Percentiles rank a stretch among this genome's conserved stretches.
phyloP scores from a whole-genome alignment of 2,888 invertebrate species.

The Sepiola atlantica region DNA sequence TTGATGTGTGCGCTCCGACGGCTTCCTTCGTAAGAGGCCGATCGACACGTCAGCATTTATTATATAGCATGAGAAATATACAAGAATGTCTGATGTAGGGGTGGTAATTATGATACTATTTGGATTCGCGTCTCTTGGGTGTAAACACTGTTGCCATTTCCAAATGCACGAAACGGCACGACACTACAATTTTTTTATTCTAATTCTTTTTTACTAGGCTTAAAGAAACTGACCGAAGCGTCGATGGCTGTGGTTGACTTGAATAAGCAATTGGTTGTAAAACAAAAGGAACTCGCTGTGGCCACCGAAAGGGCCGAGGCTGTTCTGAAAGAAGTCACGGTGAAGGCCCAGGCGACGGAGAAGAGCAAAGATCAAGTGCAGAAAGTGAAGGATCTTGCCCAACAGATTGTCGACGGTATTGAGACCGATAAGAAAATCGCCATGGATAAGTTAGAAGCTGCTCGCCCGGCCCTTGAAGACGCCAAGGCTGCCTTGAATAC shows the following conservation, averaged over 20 bases:
- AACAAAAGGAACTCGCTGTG: conserved; percentile 87
- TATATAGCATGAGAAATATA: no score
- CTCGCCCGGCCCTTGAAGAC: conserved; percentile 74
- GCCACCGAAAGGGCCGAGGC: conserved; percentile 89
- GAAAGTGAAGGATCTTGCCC: conserved; percentile 75
- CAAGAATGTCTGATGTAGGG: no score
- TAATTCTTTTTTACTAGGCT: conserved; percentile 58
- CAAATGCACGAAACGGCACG: no score
- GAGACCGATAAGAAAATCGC: conserved; percentile 72
- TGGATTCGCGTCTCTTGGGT: no score
- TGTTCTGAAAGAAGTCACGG: conserved; percentile 73
- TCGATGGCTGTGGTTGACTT: conserved; percentile 82
- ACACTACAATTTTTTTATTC: no score
- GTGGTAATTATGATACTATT: no score
- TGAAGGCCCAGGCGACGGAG: conserved; percentile 74
- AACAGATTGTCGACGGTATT: conserved; percentile 74
- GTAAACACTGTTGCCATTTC: no score
- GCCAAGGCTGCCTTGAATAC: conserved; percentile 77
- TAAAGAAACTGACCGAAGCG: conserved; percentile 74
- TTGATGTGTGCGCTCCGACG: no score
- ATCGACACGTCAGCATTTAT: no score
- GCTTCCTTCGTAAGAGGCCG: no score
- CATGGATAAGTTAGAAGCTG: conserved; percentile 72
- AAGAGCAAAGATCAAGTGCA: conserved; percentile 75
- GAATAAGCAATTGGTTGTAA: conserved; percentile 85